Evolutionary conservation across 2,888 invertebrate species (phyloP).

Genomic region (Agrochola macilenta): DNA sequence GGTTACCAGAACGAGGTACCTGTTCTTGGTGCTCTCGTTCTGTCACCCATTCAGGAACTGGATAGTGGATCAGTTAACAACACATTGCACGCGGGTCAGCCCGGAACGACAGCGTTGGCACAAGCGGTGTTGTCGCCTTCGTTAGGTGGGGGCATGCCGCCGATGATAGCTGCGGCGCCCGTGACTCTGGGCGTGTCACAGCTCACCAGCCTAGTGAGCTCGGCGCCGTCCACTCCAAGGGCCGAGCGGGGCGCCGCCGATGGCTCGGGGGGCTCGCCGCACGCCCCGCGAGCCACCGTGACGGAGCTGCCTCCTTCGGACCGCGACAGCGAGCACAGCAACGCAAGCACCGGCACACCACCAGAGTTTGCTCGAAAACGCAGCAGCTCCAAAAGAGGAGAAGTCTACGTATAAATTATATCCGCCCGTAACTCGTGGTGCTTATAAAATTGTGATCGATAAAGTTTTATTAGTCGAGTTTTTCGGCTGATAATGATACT

Average conservation of each 20-base stretch:
- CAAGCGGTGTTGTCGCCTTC: constrained; percentile 93
- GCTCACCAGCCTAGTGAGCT: constrained; percentile 89
- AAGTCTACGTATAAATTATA: constrained; percentile 82
- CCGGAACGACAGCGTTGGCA: constrained; percentile 94
- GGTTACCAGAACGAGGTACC: constrained; percentile 92
- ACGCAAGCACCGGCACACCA: constrained; percentile 74
- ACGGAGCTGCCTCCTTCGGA: constrained; percentile 78
- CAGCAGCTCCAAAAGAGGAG: constrained; percentile 83
- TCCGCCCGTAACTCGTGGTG: constrained; percentile 66
- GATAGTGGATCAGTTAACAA: constrained; percentile 94
- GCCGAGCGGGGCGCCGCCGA: constrained; percentile 76
- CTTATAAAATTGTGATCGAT: constrained; percentile 69
- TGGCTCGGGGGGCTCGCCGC: constrained; percentile 69
- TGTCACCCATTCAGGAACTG: constrained; percentile 96
- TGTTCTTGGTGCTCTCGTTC: constrained; percentile 93
- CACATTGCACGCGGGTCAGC: constrained; percentile 93
- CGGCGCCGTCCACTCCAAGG: constrained; percentile 87
- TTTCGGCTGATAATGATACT: constrained; percentile 51
- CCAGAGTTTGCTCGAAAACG: constrained; percentile 79
- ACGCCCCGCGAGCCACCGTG: constrained; percentile 73
- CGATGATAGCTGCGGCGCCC: constrained; percentile 86
- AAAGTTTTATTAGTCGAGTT: constrained; percentile 60
- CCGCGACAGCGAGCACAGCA: constrained; percentile 80
- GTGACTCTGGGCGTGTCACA: constrained; percentile 91
- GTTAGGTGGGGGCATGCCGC: constrained; percentile 77